Evolutionary conservation across 2,113 vertebrate species (phyloP).

Genomic region (Mustela lutreola): DNA sequence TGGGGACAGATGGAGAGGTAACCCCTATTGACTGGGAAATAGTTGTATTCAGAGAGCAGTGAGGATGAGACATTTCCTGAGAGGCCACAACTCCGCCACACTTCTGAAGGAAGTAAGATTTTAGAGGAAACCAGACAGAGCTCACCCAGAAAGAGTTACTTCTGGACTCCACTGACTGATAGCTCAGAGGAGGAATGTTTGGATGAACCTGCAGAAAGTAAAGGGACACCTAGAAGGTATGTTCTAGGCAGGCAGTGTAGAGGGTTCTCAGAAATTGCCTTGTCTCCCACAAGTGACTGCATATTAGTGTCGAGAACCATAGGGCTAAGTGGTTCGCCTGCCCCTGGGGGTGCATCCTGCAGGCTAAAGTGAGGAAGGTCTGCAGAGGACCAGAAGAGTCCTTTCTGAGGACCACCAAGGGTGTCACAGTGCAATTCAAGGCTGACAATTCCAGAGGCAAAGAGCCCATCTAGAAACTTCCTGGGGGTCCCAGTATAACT

Average conservation of each 20-base stretch:
- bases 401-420: not conserved
- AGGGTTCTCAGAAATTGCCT: not conserved
- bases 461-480: not conserved
- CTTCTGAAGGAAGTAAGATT: not conserved
- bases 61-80: not conserved
- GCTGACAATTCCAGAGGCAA: not conserved
- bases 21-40: not conserved
- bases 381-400: not conserved
- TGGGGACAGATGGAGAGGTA: not conserved
- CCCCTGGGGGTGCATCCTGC: not conserved
- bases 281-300: not conserved
- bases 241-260: not conserved
- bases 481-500: not conserved
- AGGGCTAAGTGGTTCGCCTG: not conserved
- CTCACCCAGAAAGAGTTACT: not conserved
- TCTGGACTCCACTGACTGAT: slow-evolving; percentile 58
- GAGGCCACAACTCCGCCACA: not conserved
- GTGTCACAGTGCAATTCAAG: not conserved
- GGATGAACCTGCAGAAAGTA: not conserved
- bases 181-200: slow-evolving; percentile 66
- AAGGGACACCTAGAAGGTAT: not conserved
- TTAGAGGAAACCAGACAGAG: not conserved
- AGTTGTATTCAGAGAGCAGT: not conserved
- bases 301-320: not conserved
- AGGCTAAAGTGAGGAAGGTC: not conserved